Evolutionary conservation across 2,888 invertebrate genomes (phyloP), one percentile per base, ranked within the genome.

Genomic region (Xanthostigma xanthostigma): DNA sequence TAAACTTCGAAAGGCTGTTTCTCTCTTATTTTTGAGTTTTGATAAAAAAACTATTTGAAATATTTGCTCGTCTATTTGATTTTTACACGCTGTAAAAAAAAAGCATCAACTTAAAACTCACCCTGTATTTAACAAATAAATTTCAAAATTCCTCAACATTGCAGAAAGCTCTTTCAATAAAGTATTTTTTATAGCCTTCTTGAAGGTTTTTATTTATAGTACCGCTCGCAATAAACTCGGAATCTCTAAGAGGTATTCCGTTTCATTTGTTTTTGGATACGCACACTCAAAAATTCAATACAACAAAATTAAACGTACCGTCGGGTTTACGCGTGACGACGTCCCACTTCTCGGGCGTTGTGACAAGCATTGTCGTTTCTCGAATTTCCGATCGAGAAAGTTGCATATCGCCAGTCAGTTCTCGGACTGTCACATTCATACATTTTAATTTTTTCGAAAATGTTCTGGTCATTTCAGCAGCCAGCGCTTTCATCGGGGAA

Each of bases 331-430:
- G 75, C 0, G 97, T 97, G 2, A 98, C 93, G 8, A 99, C 95
- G 65, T 99, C 98, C 97, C 98, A 98, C 62, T 99, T 99, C 68
- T 99, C 98, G 0, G 98, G 98, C 0, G 98, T 99, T 2, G 96
- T 93, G 2, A 99, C 91, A 43, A 99, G 76, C 84, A 98, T 94
- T 69, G 97, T 96, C 0, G 98, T 98, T 60, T 91, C 84, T 42
- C 84, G 78, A 51, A 99, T 92, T 68, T 99, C 97, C 5, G 79
- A 73, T 65, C 94, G 94, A 0, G 93, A 91, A 13, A 99, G 70
- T 58, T 95, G 93, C 90, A 97, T 98, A 64, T 99, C 98, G 12
- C 98, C 98, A 0, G 98, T 99, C 54, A 96, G 69, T 66, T 99
- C 98, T 46, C 84, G 75, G 0, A 99, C 97, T 0, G 70, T 62